phyloP scores from a whole-genome alignment of 2,888 invertebrate species.

The Phengaris arion region DNA sequence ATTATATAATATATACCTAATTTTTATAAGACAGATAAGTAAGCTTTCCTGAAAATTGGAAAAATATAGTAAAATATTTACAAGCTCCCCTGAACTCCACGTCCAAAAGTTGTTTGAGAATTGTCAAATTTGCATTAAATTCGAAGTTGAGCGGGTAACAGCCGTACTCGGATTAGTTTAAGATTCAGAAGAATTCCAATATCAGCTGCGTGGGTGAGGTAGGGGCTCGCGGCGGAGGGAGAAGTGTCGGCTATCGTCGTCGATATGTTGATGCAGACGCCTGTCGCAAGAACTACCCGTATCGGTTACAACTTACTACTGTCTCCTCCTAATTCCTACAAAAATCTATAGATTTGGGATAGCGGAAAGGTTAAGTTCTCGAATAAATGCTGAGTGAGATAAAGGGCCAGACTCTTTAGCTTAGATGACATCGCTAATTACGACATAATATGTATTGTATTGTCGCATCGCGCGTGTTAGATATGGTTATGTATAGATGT shows the following conservation, averaged over 20 bases:
- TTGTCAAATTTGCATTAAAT: constrained; percentile 53
- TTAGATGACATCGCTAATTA: no score
- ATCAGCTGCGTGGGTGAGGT: constrained; percentile 55
- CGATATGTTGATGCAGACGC: constrained; percentile 63
- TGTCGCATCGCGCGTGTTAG: no score
- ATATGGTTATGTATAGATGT: no score
- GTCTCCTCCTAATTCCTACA: not conserved
- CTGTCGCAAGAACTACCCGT: constrained; percentile 9
- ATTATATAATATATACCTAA: not conserved
- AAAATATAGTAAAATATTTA: constrained; percentile 11
- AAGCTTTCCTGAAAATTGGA: not conserved
- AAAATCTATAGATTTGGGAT: not conserved
- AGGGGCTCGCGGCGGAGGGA: not conserved
- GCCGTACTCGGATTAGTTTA: constrained; percentile 57
- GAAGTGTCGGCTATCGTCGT: constrained; percentile 51
- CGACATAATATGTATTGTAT: no score
- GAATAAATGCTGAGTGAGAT: no score
- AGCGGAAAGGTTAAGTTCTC: no score
- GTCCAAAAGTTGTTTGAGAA: constrained; percentile 36
- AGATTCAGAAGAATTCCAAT: constrained; percentile 76
- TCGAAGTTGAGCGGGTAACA: constrained; percentile 58
- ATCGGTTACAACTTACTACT: not conserved
- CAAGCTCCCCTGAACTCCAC: constrained; percentile 28
- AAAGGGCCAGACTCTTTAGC: no score
- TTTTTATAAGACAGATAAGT: no score